phyloP scores from a whole-genome alignment of 2,888 invertebrate species.

The Alsophila aescularia region DNA sequence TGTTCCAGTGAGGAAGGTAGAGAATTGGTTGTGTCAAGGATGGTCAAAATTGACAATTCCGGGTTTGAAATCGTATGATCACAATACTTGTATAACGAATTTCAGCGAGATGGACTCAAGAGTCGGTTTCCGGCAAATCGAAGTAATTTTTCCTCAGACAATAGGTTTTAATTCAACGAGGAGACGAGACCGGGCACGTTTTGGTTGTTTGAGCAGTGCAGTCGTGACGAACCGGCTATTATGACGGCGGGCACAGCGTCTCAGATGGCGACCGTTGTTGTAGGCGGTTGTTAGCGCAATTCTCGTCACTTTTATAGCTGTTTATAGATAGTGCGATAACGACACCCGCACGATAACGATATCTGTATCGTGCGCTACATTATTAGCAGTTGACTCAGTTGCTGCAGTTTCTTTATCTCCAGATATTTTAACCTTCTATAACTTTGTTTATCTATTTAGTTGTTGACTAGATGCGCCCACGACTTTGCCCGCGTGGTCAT shows the following conservation, averaged over 20 bases:
- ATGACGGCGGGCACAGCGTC: conserved; percentile 34
- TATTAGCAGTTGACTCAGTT: conserved; percentile 26
- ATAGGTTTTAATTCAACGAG: conserved; percentile 41
- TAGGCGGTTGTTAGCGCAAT: conserved; percentile 37
- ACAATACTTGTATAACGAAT: conserved; percentile 3
- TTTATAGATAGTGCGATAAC: conserved; percentile 38
- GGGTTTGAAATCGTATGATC: conserved; percentile 3
- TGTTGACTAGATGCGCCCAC: no score
- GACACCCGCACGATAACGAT: conserved; percentile 37
- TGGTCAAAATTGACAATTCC: conserved; percentile 1
- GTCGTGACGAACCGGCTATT: conserved; percentile 56
- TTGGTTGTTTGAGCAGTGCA: conserved; percentile 46
- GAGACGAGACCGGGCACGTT: conserved; percentile 47
- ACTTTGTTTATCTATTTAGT: background rate
- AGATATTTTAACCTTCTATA: background rate
- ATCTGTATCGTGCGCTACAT: conserved; percentile 24
- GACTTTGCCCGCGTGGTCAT: no score
- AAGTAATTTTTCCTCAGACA: conserved; percentile 34
- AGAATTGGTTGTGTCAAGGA: background rate
- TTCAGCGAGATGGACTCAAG: conserved; percentile 19
- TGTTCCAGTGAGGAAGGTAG: background rate
- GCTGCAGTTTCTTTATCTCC: conserved; percentile 8
- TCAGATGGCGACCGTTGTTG: conserved; percentile 41
- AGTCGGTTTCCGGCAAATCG: conserved; percentile 20
- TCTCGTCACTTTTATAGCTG: conserved; percentile 40